phyloP scores from a whole-genome alignment of 2,113 vertebrate species.

The Lamprotornis superbus region DNA sequence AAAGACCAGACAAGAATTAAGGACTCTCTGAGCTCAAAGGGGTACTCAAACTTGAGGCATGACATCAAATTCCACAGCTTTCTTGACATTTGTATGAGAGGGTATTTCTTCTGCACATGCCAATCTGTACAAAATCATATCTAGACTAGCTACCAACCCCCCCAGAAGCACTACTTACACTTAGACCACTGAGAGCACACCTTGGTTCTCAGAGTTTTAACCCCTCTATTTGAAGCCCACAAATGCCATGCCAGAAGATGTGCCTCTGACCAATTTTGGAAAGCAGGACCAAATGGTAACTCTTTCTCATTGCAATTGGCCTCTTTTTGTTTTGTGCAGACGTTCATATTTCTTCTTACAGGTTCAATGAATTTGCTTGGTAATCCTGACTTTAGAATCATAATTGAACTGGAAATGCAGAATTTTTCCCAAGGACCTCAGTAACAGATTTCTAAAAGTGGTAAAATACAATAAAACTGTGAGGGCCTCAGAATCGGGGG shows the following conservation, averaged over 20 bases:
- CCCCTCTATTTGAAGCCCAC: neutral
- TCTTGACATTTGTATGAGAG: neutral
- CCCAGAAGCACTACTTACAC: neutral
- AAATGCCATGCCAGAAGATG: too few relatives aligned
- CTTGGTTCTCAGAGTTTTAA: neutral
- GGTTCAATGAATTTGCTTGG: neutral
- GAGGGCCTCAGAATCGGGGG: neutral
- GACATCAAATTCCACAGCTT: neutral
- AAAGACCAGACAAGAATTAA: neutral
- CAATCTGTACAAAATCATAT: neutral
- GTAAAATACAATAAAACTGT: neutral
- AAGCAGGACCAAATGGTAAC: neutral
- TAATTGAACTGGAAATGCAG: neutral
- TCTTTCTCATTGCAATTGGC: neutral
- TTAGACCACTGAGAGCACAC: neutral
- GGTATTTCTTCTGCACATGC: neutral
- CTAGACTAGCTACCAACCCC: neutral
- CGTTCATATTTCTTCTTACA: neutral
- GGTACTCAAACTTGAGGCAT: neutral
- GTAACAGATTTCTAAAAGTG: neutral
- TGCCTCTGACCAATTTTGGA: neutral
- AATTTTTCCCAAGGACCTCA: neutral
- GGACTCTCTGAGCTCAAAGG: neutral
- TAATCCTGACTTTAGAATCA: neutral
- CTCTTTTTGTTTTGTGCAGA: neutral